phyloP scores from a whole-genome alignment of 2,113 vertebrate species.

The Heterotis niloticus region DNA sequence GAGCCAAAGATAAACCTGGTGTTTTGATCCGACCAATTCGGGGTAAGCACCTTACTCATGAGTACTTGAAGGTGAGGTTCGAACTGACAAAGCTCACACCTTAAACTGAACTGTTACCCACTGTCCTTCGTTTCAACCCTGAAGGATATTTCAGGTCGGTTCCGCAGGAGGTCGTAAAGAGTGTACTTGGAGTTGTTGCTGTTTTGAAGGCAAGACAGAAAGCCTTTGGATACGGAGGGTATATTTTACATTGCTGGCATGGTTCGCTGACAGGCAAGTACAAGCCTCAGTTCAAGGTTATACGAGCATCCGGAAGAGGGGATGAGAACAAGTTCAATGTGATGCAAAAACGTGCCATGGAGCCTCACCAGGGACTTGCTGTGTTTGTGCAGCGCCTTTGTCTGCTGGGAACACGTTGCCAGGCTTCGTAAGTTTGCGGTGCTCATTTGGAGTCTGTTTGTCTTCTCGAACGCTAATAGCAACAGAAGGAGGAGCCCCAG shows the following conservation, averaged over 20 bases:
- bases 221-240: not conserved
- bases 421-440: not conserved
- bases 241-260: not conserved
- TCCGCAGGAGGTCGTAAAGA: too few relatives aligned
- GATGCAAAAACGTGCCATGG: not conserved
- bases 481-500: not conserved
- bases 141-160: too few relatives aligned
- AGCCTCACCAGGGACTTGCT: slow-evolving; percentile 1
- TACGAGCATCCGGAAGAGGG: not conserved
- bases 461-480: not conserved
- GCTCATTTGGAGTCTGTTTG: not conserved
- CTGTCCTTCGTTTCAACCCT: too few relatives aligned
- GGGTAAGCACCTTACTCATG: too few relatives aligned
- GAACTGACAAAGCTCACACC: too few relatives aligned
- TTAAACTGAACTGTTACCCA: too few relatives aligned
- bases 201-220: not conserved
- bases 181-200: not conserved
- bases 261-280: not conserved
- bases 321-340: not conserved
- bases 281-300: not conserved
- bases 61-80: too few relatives aligned
- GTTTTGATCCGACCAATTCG: too few relatives aligned
- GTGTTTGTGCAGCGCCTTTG: not conserved
- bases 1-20: too few relatives aligned
- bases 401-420: not conserved